Percentiles rank a stretch among this genome's conserved stretches.
phyloP scores from a whole-genome alignment of 2,113 vertebrate genomes.

The Herpailurus yagouaroundi region DNA sequence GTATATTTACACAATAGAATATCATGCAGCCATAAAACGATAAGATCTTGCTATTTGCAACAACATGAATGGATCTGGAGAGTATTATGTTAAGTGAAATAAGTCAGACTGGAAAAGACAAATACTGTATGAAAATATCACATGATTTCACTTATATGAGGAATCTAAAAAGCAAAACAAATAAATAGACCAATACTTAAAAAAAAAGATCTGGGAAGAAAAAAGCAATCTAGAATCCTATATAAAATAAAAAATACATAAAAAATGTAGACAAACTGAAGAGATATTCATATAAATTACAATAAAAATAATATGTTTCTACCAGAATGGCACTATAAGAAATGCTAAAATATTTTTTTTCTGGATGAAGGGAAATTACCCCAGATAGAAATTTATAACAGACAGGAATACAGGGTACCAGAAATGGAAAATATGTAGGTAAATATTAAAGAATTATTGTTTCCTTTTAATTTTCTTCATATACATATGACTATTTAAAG shows the following conservation, averaged over 20 bases:
- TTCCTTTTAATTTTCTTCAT: neutral
- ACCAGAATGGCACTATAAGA: neutral
- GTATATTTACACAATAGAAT: neutral
- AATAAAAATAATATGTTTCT: slow-evolving; percentile 8
- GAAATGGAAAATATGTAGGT: neutral
- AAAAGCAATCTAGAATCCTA: neutral
- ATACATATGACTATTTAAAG: neutral
- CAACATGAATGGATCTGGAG: neutral
- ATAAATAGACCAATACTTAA: neutral
- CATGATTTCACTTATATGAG: neutral
- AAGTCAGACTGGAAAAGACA: neutral
- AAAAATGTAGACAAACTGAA: neutral
- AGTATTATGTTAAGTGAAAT: neutral
- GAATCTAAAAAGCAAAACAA: neutral
- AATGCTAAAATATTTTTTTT: neutral
- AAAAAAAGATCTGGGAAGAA: neutral
- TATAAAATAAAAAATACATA: neutral
- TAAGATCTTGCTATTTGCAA: neutral
- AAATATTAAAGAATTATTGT: neutral
- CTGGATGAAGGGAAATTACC: neutral
- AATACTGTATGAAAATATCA: neutral
- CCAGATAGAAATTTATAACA: neutral
- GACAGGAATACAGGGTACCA: neutral
- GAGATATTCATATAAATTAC: neutral
- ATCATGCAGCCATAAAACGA: neutral